Evolutionary conservation across 2,888 invertebrate genomes (phyloP).

Genomic region (Cyclophora albipunctata): DNA sequence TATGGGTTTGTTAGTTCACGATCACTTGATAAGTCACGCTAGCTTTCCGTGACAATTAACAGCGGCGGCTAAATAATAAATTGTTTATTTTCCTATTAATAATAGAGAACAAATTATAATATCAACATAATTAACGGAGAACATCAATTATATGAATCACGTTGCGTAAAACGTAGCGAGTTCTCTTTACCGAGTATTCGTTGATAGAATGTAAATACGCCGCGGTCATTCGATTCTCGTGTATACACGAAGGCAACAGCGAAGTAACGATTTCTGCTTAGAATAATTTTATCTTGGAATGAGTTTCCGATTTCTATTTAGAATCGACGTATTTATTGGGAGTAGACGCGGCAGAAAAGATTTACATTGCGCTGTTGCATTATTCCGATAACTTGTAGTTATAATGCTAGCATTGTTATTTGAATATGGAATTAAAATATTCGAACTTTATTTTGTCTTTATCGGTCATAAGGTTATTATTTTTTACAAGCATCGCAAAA

Average conservation of each 20-base stretch:
- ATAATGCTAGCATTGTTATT: no score
- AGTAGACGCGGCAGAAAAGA: background rate
- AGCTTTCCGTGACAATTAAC: no score
- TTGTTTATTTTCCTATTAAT: background rate
- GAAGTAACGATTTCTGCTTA: constrained; percentile 26
- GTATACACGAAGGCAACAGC: constrained; percentile 21
- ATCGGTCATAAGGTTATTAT: no score
- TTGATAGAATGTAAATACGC: constrained; percentile 15
- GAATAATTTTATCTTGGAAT: constrained; percentile 26
- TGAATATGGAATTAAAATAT: no score
- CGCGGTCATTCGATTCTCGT: constrained; percentile 8
- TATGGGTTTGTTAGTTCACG: no score
- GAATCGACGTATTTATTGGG: background rate
- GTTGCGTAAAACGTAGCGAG: background rate
- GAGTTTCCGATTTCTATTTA: constrained; percentile 8
- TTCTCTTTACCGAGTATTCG: constrained; percentile 6
- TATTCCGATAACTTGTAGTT: no score
- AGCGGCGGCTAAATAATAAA: background rate
- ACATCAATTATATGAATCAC: no score
- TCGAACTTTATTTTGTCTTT: no score
- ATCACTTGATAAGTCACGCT: no score
- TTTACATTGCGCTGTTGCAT: background rate
- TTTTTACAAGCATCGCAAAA: no score
- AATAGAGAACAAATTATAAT: background rate
- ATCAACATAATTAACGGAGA: no score